Percentiles rank a stretch among this genome's conserved stretches.
Evolutionary conservation across 2,113 vertebrate genomes (phyloP).

Genomic region (Isurus oxyrinchus): DNA sequence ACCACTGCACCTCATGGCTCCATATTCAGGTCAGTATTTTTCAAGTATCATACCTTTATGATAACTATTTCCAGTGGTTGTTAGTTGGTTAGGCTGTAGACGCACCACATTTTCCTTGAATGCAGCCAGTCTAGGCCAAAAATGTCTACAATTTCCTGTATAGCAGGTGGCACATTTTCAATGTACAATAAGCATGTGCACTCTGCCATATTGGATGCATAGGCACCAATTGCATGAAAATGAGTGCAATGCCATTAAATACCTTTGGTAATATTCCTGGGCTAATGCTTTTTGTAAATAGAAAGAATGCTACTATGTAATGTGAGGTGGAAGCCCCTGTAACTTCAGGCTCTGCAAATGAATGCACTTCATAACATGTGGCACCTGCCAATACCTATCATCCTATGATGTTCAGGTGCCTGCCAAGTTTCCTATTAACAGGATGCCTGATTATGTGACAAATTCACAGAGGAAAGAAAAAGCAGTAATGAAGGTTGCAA

Average conservation of each 20-base stretch:
- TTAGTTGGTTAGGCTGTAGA: not conserved
- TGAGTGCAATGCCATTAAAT: not conserved
- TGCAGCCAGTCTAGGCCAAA: not conserved
- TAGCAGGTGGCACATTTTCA: not conserved
- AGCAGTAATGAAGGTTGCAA: not conserved
- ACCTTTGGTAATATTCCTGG: not conserved
- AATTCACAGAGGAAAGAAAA: not conserved
- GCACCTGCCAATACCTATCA: not conserved
- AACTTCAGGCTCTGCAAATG: not conserved
- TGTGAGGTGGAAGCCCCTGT: not conserved
- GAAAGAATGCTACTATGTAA: not conserved
- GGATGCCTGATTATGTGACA: not conserved
- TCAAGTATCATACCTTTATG: not conserved
- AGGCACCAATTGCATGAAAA: too few relatives aligned
- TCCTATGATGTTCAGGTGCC: not conserved
- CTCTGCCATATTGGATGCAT: not conserved
- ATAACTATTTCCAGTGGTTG: not conserved
- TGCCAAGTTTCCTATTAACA: not conserved
- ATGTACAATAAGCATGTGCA: not conserved
- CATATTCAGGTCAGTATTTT: not conserved
- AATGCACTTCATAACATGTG: not conserved
- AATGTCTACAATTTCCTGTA: too few relatives aligned
- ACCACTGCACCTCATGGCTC: not conserved
- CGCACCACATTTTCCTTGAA: not conserved
- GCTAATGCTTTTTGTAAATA: not conserved